Conservation (phyloP, 2,113 vertebrate genomes). For the Cavia aperea region DNA sequence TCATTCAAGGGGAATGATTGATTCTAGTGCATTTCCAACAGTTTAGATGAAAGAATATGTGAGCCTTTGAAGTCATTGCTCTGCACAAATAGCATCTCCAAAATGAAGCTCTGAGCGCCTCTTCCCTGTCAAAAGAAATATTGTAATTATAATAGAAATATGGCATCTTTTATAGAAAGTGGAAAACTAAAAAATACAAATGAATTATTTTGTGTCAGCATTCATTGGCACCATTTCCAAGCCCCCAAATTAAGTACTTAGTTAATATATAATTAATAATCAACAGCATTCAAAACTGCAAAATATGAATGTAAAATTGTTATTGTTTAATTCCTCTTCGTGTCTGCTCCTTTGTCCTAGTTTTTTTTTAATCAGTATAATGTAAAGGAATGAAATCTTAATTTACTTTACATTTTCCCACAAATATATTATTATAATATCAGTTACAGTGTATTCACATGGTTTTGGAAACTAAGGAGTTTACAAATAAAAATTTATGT, state of each 20-base stretch:
- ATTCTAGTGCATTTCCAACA: slow-evolving; percentile 29
- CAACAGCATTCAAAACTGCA: not conserved
- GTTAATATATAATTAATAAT: not conserved
- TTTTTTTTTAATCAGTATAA: not conserved
- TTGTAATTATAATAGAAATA: not conserved
- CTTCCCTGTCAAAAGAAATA: slow-evolving; percentile 9
- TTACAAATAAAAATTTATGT: not conserved
- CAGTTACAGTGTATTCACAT: not conserved
- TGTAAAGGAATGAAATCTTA: not conserved
- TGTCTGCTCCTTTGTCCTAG: not conserved
- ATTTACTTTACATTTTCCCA: not conserved
- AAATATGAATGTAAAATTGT: not conserved
- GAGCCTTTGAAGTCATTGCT: slow-evolving; percentile 35
- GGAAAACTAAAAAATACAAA: slow-evolving; percentile 5
- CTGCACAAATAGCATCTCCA: slow-evolving; percentile 47
- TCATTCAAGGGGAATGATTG: slow-evolving; percentile 33
- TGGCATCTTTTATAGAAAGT: not conserved
- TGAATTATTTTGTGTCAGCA: slow-evolving; percentile 1
- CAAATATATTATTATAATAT: not conserved
- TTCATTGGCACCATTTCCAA: not conserved
- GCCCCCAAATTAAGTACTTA: not conserved
- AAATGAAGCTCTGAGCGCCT: not conserved
- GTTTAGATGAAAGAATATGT: slow-evolving; percentile 54
- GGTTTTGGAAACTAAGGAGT: not conserved
- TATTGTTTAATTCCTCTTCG: not conserved